These are phyloP conservation scores for Actinopyga echinites DNA, from an alignment of 53 echinoderm and acorn worm species.

Conservation along the genomic window DNA sequence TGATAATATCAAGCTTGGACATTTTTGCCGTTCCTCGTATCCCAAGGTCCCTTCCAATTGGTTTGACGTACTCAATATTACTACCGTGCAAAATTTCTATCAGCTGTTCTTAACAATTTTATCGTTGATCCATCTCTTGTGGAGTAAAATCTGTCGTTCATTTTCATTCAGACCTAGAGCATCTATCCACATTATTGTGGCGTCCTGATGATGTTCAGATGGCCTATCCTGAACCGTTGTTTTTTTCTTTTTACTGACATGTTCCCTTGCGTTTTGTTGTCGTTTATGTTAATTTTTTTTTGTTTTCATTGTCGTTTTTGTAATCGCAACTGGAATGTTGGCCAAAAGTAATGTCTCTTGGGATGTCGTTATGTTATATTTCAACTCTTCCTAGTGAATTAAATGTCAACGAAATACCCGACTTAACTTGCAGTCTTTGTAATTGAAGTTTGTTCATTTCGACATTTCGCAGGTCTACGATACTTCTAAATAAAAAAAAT, in stretches of 20 bases:
- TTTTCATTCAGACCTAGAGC: neutral
- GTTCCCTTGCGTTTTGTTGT: neutral
- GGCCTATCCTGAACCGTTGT: neutral
- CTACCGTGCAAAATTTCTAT: slow-evolving; percentile 13
- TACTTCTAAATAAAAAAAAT: neutral
- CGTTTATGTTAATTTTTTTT: neutral
- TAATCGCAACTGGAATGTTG: no score
- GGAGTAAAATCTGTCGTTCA: neutral
- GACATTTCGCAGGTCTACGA: neutral
- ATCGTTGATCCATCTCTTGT: neutral
- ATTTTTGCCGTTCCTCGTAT: neutral
- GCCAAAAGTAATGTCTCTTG: no score
- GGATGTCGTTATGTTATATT: no score
- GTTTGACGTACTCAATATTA: neutral
- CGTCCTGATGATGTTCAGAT: no score
- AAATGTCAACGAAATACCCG: neutral
- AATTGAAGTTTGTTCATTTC: neutral
- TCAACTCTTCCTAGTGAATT: neutral
- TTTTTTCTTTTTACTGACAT: neutral
- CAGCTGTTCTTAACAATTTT: neutral
- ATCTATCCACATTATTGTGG: neutral
- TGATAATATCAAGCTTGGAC: slow-evolving; percentile 39
- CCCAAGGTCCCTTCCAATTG: neutral
- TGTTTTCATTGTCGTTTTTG: neutral
- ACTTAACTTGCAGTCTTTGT: neutral